Conservation (phyloP, 1,140 invertebrate genomes). For the Pachypeltis micranthus region DNA sequence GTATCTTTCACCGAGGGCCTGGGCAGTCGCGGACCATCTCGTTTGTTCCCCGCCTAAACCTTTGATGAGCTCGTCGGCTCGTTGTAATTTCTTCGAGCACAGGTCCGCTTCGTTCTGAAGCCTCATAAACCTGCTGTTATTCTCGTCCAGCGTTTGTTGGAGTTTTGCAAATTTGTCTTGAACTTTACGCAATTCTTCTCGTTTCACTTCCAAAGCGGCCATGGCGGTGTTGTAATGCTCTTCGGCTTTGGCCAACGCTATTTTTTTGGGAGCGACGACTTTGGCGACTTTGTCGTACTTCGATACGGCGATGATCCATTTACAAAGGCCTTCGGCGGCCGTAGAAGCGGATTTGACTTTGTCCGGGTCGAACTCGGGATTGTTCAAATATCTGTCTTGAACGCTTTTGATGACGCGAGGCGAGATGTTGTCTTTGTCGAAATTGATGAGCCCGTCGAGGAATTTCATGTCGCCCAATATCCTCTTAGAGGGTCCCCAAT, state of each 20-base stretch:
- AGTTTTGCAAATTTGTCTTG: constrained; percentile 52
- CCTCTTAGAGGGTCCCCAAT: constrained; percentile 85
- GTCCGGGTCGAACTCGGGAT: constrained; percentile 85
- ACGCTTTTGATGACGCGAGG: constrained; percentile 70
- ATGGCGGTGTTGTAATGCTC: constrained; percentile 53
- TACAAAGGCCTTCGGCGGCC: constrained; percentile 68
- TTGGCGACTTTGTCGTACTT: constrained; percentile 88
- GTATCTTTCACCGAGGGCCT: constrained; percentile 53
- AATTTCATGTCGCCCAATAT: constrained; percentile 86
- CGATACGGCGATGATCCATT: constrained; percentile 84
- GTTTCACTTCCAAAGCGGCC: constrained; percentile 57
- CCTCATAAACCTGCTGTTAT: constrained; percentile 20
- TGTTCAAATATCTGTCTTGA: constrained; percentile 60
- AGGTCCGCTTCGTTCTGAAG: constrained; percentile 59
- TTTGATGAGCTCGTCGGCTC: constrained; percentile 85
- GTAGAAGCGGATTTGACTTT: constrained; percentile 70
- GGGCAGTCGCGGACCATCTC: constrained; percentile 69
- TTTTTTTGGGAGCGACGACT: constrained; percentile 74
- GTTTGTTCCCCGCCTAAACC: constrained; percentile 71
- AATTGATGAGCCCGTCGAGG: constrained; percentile 67
- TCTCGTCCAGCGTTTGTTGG: constrained; percentile 39
- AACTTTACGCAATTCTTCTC: constrained; percentile 56
- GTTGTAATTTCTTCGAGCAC: constrained; percentile 77
- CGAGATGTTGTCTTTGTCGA: constrained; percentile 87
- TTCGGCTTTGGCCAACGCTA: constrained; percentile 64